A percentile compares a stretch with the other conserved stretches of the same genome.
Evolutionary conservation across 2,797 vertebrate species (phyloP).

Genomic region (Capromys pilorides): DNA sequence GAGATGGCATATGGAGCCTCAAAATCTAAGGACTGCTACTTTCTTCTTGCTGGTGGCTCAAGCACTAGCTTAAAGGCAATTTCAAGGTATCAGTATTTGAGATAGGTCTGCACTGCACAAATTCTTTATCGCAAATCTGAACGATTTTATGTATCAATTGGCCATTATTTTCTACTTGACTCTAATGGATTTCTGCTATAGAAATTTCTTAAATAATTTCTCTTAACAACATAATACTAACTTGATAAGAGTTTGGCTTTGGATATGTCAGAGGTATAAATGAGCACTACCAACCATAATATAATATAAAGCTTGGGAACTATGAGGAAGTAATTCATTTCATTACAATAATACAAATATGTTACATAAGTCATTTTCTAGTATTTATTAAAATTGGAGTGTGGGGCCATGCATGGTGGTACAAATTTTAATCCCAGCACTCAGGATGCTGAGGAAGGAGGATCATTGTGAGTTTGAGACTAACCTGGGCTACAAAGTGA

Average conservation of each 20-base stretch:
- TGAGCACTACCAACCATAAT: not conserved
- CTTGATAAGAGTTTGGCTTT: constrained; percentile 61
- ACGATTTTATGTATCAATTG: constrained; percentile 73
- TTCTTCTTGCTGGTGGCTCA: not conserved
- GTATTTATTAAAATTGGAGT: not conserved
- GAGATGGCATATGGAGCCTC: not conserved
- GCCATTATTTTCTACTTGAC: constrained; percentile 78
- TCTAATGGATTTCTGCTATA: constrained; percentile 77
- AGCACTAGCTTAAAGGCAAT: constrained; percentile 58
- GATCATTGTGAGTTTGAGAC: no score
- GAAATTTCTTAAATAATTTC: constrained; percentile 80
- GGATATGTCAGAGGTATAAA: constrained; percentile 24
- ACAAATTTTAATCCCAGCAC: no score
- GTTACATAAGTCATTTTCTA: not conserved
- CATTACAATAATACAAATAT: not conserved
- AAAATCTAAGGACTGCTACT: not conserved
- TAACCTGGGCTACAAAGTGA: no score
- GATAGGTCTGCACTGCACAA: constrained; percentile 71
- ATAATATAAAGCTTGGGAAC: constrained; percentile 17
- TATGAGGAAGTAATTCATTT: not conserved
- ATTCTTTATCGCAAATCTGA: constrained; percentile 75
- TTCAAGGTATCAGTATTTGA: constrained; percentile 26
- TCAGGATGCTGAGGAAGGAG: no score
- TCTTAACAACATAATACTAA: constrained; percentile 76
- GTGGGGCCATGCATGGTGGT: no score